A percentile compares a stretch with the other conserved stretches of the same genome.
Conservation (phyloP, 2,113 vertebrate genomes). For the Melanotaenia duboulayi region DNA sequence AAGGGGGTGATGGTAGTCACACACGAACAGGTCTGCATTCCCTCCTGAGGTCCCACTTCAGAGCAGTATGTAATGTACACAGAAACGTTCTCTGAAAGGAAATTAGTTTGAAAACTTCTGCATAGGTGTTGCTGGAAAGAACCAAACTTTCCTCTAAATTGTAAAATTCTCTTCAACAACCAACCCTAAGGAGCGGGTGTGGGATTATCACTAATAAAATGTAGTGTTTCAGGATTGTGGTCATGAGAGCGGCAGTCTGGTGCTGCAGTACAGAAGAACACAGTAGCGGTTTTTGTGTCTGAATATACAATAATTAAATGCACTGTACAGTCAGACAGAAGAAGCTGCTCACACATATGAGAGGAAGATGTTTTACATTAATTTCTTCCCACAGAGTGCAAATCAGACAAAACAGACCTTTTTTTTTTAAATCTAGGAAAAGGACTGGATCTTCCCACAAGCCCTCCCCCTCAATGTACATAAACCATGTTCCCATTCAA, state of each 20-base stretch:
- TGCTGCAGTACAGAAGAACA: conserved; percentile 86
- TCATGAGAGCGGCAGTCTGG: conserved; percentile 85
- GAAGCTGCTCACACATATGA: conserved; percentile 94
- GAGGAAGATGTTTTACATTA: conserved; percentile 91
- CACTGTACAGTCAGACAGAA: conserved; percentile 91
- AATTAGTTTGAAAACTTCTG: conserved; percentile 86
- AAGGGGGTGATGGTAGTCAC: conserved; percentile 82
- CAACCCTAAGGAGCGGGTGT: conserved; percentile 42
- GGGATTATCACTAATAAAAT: conserved; percentile 69
- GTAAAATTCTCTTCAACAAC: conserved; percentile 82
- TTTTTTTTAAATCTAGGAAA: conserved; percentile 77
- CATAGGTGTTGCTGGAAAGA: conserved; percentile 87
- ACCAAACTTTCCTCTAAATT: conserved; percentile 74
- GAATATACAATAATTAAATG: conserved; percentile 95
- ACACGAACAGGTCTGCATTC: conserved; percentile 86
- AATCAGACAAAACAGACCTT: conserved; percentile 93
- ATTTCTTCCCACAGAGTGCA: conserved; percentile 97
- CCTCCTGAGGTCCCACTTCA: conserved; percentile 89
- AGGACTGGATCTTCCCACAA: conserved; percentile 80
- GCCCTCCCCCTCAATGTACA: conserved; percentile 75
- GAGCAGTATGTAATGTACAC: conserved; percentile 91
- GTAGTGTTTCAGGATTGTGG: conserved; percentile 91
- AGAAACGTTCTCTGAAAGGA: conserved; percentile 85
- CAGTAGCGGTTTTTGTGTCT: conserved; percentile 81
- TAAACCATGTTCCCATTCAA: conserved; percentile 81